phyloP scores from a whole-genome alignment of 1,140 invertebrate species.

The Latrodectus geometricus region DNA sequence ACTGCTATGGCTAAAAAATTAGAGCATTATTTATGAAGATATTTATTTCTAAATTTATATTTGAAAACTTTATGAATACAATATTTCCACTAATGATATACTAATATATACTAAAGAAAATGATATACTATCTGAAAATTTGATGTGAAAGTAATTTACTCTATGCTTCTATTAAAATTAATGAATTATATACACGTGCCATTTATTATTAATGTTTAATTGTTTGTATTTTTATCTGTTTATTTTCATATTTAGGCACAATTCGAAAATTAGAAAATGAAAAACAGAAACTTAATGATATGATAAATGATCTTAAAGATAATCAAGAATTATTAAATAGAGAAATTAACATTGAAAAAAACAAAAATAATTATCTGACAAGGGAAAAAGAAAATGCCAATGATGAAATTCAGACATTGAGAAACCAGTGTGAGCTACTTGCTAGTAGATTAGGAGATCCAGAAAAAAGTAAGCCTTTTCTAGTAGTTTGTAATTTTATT shows the following conservation, averaged over 20 bases:
- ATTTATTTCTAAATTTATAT: too few relatives aligned
- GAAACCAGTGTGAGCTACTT: slow-evolving; percentile 45
- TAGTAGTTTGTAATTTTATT: neutral
- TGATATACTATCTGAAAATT: too few relatives aligned
- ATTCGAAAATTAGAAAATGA: slow-evolving; percentile 43
- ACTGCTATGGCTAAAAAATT: too few relatives aligned
- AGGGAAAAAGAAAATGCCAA: slow-evolving; percentile 37
- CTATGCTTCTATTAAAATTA: too few relatives aligned
- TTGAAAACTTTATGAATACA: too few relatives aligned
- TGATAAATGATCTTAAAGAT: slow-evolving; percentile 24
- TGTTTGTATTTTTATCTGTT: neutral
- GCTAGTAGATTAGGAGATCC: slow-evolving; percentile 39
- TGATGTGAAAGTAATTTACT: too few relatives aligned
- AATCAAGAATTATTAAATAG: slow-evolving; percentile 21
- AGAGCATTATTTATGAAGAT: too few relatives aligned
- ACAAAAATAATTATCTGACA: slow-evolving; percentile 16
- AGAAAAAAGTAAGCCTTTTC: slow-evolving; percentile 46
- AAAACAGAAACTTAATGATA: slow-evolving; percentile 49
- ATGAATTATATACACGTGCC: too few relatives aligned
- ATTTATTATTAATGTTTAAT: too few relatives aligned
- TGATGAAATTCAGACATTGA: slow-evolving; percentile 37
- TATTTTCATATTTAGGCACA: slow-evolving; percentile 7
- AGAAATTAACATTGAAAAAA: slow-evolving; percentile 23
- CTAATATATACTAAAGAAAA: too few relatives aligned
- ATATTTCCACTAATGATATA: too few relatives aligned